Evolutionary conservation across 1,140 invertebrate species (phyloP).

Genomic region (Drosophila mauritiana): DNA sequence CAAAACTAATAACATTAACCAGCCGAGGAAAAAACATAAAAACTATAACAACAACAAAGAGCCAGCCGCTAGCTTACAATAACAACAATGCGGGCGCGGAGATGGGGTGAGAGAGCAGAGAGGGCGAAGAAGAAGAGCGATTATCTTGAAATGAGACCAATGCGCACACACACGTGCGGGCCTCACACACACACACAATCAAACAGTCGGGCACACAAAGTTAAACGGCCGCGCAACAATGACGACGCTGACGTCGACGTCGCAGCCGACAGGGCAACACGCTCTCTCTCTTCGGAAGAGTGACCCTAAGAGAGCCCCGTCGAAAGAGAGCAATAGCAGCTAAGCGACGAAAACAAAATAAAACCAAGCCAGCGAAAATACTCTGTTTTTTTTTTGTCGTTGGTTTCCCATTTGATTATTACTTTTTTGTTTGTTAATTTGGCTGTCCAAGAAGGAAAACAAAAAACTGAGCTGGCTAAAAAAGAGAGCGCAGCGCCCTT

Average conservation of each 20-base stretch:
- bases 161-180: conserved; percentile 48
- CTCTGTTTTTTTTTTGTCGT: conserved; percentile 7
- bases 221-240: conserved; percentile 81
- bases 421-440: conserved; percentile 51
- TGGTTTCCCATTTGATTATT: conserved; percentile 70
- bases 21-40: conserved; percentile 42
- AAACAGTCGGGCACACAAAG: conserved; percentile 44
- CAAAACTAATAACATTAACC: conserved; percentile 73
- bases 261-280: conserved; percentile 68
- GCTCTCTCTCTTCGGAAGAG: conserved; percentile 35
- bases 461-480: conserved; percentile 10
- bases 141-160: conserved; percentile 82
- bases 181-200: conserved; percentile 23
- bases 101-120: neutral
- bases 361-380: conserved; percentile 49
- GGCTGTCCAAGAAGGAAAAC: conserved; percentile 14
- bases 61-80: conserved; percentile 76
- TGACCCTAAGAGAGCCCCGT: neutral
- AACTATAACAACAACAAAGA: conserved; percentile 50
- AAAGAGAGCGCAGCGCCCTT: conserved; percentile 52
- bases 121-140: conserved; percentile 39
- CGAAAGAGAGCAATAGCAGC: conserved; percentile 44
- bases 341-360: conserved; percentile 70
- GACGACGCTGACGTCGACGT: conserved; percentile 46
- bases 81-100: conserved; percentile 33